Conservation (phyloP, 1,140 invertebrate species). For the Drosophila kikkawai region DNA sequence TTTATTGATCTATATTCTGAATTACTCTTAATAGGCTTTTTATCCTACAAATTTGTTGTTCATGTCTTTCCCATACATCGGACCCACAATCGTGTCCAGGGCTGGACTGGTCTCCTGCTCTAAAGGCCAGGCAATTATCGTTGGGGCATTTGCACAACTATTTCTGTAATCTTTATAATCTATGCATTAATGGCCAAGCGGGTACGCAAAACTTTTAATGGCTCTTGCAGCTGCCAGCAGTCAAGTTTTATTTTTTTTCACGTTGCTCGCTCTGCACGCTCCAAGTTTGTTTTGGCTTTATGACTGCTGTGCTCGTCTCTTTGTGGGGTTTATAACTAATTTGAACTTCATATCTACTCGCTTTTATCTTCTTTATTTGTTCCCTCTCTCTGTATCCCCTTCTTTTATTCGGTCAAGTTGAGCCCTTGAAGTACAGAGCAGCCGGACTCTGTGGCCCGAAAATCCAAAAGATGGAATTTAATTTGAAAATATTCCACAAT, state of each 20-base stretch:
- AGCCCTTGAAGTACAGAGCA: constrained; percentile 9
- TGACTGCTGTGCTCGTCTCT: constrained; percentile 45
- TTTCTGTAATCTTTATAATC: constrained; percentile 76
- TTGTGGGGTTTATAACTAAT: constrained; percentile 78
- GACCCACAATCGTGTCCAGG: not conserved
- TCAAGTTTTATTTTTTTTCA: constrained; percentile 54
- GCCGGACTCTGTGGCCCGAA: constrained; percentile 1
- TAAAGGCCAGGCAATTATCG: constrained; percentile 65
- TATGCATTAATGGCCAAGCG: constrained; percentile 67
- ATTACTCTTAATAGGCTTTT: not conserved
- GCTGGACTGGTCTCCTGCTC: not conserved
- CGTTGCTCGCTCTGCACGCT: constrained; percentile 23
- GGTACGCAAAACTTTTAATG: constrained; percentile 77
- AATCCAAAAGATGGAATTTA: constrained; percentile 57
- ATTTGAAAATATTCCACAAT: constrained; percentile 64
- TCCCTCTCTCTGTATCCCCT: constrained; percentile 18
- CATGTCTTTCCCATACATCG: not conserved
- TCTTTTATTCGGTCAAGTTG: constrained; percentile 24
- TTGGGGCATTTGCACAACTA: constrained; percentile 68
- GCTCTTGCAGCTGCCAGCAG: constrained; percentile 73
- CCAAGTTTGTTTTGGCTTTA: constrained; percentile 64
- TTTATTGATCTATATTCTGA: not conserved
- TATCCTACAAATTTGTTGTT: constrained; percentile 4
- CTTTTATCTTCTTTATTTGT: constrained; percentile 59
- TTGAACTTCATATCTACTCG: constrained; percentile 73